Evolutionary conservation across 2,888 invertebrate species (phyloP), one percentile per base, ranked within the genome.

Genomic region (Tortricodes alternella): DNA sequence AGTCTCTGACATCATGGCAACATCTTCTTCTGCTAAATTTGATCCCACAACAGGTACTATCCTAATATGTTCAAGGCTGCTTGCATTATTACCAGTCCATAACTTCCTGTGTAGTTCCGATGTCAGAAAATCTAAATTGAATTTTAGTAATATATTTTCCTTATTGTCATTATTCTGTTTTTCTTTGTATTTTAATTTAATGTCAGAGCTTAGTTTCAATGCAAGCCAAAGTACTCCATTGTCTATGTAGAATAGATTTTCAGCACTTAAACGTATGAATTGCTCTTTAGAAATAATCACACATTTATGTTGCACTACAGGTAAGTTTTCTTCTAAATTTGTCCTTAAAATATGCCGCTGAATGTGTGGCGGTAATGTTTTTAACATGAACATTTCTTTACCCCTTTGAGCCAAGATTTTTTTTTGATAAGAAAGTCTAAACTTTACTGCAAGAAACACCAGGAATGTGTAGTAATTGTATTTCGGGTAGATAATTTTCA

Each of bases 401-500:
- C 51, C 63, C 51, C 65, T 68, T 49, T 61, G 53, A 18, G 55
- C 59, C 41, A 59, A 43, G 21, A 62, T 60, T 52, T 68, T 75
- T 61, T 75, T 80, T 34, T 62, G 58, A 56, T 64, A 74, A 64
- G 73, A 73, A 71, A 85, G 80, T 70, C 85, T 82, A 67, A 76
- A 86, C 68, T 87, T 90, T 71, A 90, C 80, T 58, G 83, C 79
- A 56, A 90, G 78, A 65, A 79, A 90, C 59, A 85, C 81, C 16
- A 90, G 74, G 67, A 90, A 90, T 56, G 74, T 73, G 66, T 83
- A 78, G 61, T 66, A 74, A 73, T 90, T 88, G 80, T 79, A 87
- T 76, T 88, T 89, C 77, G 90, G 90, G 80, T 87, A 89, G 53
- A 84, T 71, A 64, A 90, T 66, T 84, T 85, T 88, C 62, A 90